Evolutionary conservation across 2,888 invertebrate genomes (phyloP), one percentile per base, ranked within the genome.

Genomic region (Napeogenes inachia): DNA sequence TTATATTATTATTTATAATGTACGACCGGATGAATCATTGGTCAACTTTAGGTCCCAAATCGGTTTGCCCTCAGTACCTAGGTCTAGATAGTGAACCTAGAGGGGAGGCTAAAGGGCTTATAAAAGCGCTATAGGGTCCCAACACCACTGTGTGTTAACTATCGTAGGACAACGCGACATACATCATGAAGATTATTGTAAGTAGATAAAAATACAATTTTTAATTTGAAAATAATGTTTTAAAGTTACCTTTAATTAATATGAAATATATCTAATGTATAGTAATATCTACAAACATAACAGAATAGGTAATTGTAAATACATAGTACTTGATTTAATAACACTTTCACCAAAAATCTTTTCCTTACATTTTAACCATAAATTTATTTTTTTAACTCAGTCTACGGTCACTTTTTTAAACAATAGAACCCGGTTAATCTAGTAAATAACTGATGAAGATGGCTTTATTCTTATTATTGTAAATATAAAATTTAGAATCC

Each of bases 161-260:
- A 30, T 10, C 30, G 30, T 50, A 50, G 50, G 21, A 50, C 50
- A 50, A 50, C 50, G 50, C 30, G 21, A 50, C 50, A 50, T 30
- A 30, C 30, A 50, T 30, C 30, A 78, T 78, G 78, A 78, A 78
- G 73, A 68, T 72, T 70, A 69, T 72, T 59, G 77, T 77, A 69
- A 76, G 77, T 77, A 57, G 8, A 47, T 3, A 47, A 6, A 12
- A 13, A 13, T 46, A 56, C 45, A 13, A 13, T 13, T 30, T 50
- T 42, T 55, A 32, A 38, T 38, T 38, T 13, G 30, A 5, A 38
- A 61, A 47, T 32, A 3, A 5, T n/a, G 42, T 13, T n/a, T n/a
- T 8, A 33, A 47, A 13, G 35, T 50, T 30, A 4, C 10, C 10
- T 30, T 50, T 45, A 35, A 35, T 4, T 35, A 35, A 35, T 35